Percentiles rank a stretch among this genome's conserved stretches.
Evolutionary conservation across 2,888 invertebrate genomes (phyloP).

Genomic region (Syritta pipiens): DNA sequence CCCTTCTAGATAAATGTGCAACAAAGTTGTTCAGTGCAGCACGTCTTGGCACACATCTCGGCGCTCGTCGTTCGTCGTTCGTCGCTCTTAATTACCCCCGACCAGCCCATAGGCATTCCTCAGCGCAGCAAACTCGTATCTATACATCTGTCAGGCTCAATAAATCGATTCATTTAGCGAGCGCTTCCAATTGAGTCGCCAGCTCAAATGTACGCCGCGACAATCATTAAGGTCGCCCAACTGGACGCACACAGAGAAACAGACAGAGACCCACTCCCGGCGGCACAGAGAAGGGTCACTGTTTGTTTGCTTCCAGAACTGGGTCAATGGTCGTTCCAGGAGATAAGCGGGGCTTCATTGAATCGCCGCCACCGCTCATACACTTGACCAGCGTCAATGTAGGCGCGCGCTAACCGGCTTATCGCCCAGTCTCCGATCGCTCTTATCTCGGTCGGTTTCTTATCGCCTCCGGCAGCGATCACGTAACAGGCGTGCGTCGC

Average conservation of each 20-base stretch:
- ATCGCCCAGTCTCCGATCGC: too few species aligned
- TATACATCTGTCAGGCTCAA: constrained; percentile 49
- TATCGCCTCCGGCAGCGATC: constrained; percentile 17
- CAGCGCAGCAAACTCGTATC: background rate
- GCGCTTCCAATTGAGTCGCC: constrained; percentile 54
- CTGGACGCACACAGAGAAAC: too few species aligned
- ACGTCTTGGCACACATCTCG: constrained; percentile 49
- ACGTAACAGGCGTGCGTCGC: constrained; percentile 29
- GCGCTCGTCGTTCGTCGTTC: too few species aligned
- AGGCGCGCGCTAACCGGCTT: background rate
- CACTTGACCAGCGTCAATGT: constrained; percentile 45
- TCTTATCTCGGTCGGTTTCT: too few species aligned
- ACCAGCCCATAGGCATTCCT: constrained; percentile 18
- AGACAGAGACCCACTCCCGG: background rate
- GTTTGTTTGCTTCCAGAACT: constrained; percentile 12
- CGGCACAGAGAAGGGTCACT: constrained; percentile 28
- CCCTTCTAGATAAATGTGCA: background rate
- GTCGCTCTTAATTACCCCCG: constrained; percentile 38
- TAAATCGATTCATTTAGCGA: constrained; percentile 62
- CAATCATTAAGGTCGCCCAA: constrained; percentile 56
- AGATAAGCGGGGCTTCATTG: constrained; percentile 25
- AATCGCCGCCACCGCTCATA: background rate
- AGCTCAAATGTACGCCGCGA: constrained; percentile 38
- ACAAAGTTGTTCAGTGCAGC: background rate
- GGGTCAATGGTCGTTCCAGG: constrained; percentile 46